Conservation (phyloP, 2,888 invertebrate genomes). For the Steinernema hermaphroditum region DNA sequence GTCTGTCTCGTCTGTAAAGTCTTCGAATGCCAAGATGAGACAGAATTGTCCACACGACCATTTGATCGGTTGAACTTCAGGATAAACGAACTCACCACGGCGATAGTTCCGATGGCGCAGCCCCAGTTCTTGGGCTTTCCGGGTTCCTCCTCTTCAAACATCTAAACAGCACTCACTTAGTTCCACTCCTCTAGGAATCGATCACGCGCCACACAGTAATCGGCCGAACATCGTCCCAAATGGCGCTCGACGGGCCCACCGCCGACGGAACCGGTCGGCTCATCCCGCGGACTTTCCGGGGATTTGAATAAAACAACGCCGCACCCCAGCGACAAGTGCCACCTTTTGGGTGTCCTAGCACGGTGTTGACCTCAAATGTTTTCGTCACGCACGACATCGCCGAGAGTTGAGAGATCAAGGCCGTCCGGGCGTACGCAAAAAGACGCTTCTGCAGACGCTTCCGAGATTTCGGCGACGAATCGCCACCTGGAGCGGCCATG, state of each 20-base stretch:
- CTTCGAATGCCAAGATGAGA: too few relatives aligned
- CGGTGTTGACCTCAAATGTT: background rate
- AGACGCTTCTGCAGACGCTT: background rate
- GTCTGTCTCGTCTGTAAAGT: too few relatives aligned
- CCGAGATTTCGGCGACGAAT: conserved; percentile 8
- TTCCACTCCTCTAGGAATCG: background rate
- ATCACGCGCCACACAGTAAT: background rate
- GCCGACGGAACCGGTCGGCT: conserved; percentile 2
- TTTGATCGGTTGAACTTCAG: too few relatives aligned
- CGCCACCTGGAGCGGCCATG: background rate
- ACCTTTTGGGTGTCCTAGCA: background rate
- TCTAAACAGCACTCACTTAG: conserved; percentile 9
- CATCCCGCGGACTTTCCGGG: background rate
- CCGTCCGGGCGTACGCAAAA: too few relatives aligned
- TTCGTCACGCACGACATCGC: background rate
- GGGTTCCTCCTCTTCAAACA: conserved; percentile 51
- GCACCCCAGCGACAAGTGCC: background rate
- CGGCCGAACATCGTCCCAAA: background rate
- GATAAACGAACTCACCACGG: conserved; percentile 33
- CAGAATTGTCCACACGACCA: too few relatives aligned
- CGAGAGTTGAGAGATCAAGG: conserved; percentile 16
- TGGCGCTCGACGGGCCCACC: background rate
- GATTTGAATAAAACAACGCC: conserved; percentile 5
- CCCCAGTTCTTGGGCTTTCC: conserved; percentile 59
- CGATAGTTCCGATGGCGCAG: conserved; percentile 47